phyloP scores from a whole-genome alignment of 2,113 vertebrate species.

The Phyllostomus hastatus region DNA sequence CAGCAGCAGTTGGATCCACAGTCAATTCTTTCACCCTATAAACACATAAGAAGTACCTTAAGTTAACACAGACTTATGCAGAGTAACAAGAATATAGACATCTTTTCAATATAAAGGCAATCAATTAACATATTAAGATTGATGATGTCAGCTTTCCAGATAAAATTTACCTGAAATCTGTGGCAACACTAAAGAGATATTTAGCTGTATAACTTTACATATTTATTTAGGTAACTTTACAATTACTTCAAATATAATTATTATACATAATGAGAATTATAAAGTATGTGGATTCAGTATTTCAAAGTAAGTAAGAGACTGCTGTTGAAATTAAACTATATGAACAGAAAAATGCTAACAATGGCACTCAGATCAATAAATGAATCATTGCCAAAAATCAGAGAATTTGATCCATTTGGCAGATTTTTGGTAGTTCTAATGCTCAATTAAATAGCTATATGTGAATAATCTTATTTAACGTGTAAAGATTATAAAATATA shows the following conservation, averaged over 20 bases:
- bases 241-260: conserved; percentile 51
- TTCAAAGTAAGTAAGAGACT: conserved; percentile 21
- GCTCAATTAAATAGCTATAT: conserved; percentile 20
- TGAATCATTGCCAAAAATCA: conserved; percentile 2
- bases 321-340: background rate
- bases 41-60: conserved; percentile 50
- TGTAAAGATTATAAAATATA: background rate
- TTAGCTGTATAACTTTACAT: background rate
- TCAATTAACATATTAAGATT: conserved; percentile 56
- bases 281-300: background rate
- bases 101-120: conserved; percentile 26
- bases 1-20: conserved; percentile 80
- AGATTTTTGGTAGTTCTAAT: background rate
- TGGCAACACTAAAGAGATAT: background rate
- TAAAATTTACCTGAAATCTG: conserved; percentile 49
- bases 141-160: conserved; percentile 80
- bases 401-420: background rate
- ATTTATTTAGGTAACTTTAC: conserved; percentile 9
- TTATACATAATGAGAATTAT: background rate
- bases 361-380: conserved; percentile 19
- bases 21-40: conserved; percentile 92
- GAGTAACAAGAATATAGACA: conserved; percentile 50
- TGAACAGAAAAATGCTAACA: background rate
- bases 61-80: conserved; percentile 42
- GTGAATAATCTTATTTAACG: conserved; percentile 25